A percentile compares a stretch with the other conserved stretches of the same genome.
These are phyloP conservation scores for Aegithalos caudatus DNA, from an alignment of 2,113 vertebrate genomes.

Conservation along the genomic window DNA sequence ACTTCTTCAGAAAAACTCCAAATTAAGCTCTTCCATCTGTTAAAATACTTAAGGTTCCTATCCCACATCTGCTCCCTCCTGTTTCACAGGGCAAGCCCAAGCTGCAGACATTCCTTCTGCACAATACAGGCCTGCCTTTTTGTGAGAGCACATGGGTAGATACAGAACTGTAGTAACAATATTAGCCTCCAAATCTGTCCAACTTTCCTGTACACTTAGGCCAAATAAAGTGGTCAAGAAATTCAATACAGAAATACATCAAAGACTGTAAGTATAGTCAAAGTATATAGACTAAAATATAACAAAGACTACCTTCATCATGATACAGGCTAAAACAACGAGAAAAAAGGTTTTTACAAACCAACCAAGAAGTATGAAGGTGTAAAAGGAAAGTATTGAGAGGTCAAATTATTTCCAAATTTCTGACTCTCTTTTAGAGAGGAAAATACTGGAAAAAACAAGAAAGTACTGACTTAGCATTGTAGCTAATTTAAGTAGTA, in stretches of 20 bases:
- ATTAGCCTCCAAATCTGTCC: neutral
- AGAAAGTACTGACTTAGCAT: neutral
- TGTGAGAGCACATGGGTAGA: neutral
- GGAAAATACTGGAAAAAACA: neutral
- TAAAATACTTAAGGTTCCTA: neutral
- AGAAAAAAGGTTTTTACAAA: neutral
- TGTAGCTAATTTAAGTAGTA: neutral
- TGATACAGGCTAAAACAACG: neutral
- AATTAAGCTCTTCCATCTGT: neutral
- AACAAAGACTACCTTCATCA: neutral
- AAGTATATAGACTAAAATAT: neutral
- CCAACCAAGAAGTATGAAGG: neutral
- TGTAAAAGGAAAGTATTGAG: neutral
- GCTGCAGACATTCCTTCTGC: neutral
- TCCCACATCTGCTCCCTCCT: neutral
- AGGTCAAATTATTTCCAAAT: neutral
- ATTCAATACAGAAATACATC: neutral
- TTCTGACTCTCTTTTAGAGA: neutral
- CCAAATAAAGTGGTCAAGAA: neutral
- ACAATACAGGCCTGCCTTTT: neutral
- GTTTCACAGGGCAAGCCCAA: neutral
- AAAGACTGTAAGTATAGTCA: neutral
- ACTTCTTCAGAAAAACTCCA: neutral
- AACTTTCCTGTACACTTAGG: neutral
- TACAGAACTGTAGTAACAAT: neutral